Conservation (phyloP, 53 echinoderm and acorn worm genomes). For the Astropecten irregularis region DNA sequence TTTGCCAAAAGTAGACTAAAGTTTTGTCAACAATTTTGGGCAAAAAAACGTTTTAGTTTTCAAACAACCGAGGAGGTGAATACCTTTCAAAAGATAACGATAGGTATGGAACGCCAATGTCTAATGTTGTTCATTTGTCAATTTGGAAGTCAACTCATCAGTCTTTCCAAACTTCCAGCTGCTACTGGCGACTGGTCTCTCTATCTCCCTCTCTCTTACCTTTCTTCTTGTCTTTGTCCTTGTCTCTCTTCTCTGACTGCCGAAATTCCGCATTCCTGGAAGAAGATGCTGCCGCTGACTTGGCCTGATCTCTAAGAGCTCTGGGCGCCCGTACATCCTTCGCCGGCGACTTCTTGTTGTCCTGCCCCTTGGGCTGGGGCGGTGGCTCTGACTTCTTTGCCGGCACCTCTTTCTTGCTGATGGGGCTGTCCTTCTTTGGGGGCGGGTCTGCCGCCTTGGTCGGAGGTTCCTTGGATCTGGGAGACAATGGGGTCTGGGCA, state of each 20-base stretch:
- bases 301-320: conserved; percentile 3
- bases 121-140: no score
- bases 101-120: no score
- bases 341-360: conserved; percentile 18
- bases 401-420: conserved; percentile 19
- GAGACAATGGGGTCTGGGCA: conserved; percentile 67
- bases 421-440: conserved; percentile 27
- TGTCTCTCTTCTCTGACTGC: conserved; percentile 21
- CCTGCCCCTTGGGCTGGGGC: conserved; percentile 17
- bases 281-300: not conserved
- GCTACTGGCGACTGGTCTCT: no score
- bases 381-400: not conserved
- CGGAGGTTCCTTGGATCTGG: conserved; percentile 64
- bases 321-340: conserved; percentile 3
- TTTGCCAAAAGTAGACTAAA: no score
- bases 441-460: conserved; percentile 4
- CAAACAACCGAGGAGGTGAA: no score
- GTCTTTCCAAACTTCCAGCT: no score
- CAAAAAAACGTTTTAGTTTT: no score
- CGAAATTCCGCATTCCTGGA: conserved; percentile 7
- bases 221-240: conserved; percentile 60
- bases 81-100: no score
- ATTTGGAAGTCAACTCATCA: no score
- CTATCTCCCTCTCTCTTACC: no score
- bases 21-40: no score